Base-by-base conservation (phyloP, 1,140 invertebrate species). In the Laupala kohalensis region DNA sequence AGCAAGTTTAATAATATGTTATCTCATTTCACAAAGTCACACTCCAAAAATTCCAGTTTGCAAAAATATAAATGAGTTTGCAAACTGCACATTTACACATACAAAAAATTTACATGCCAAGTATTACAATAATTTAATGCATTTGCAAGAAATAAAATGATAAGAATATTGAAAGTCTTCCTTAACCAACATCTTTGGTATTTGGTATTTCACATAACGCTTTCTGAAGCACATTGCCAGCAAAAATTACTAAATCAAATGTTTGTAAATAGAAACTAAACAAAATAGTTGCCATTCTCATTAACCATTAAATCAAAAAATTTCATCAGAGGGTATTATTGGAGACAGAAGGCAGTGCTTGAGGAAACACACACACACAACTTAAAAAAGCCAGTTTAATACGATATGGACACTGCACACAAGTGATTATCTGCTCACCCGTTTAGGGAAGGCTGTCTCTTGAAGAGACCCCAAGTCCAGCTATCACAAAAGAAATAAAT, bases 371-470 rank as follows among this genome's bases (percentile, higher is more conserved):
- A 4, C 37, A 53, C 37, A 53, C 37, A 53, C 1, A 53, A 53
- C 37, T 53, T 9, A 53, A 53, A 19, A 2, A 53, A 19, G 9
- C 19, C 19, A 0, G 9, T 9, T 2, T 53, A 53, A 19, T 19
- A 53, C 37, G 19, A 53, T 13, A 13, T 19, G 19, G 19, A 19
- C 4, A 13, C 4, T 13, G 37, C 37, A 53, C 37, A 53, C 37
- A 53, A 53, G 37, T 53, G 37, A 53, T 53, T 4, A 53, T 13
- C 37, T 53, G 37, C 37, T 53, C 37, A 53, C 37, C 37, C 1
- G 37, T 53, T 53, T 4, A 77, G 79, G 77, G 53, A 70, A 24
- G 23, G 53, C 53, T 30, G 69, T 30, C 25, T 64, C 53, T 25
- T 12, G 26, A 13, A 19, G 37, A 30, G 69, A 70, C 3, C 53